A percentile compares a stretch with the other conserved stretches of the same genome.
phyloP scores from a whole-genome alignment of 2,113 vertebrate genomes.

The Oreochromis tanganicae region DNA sequence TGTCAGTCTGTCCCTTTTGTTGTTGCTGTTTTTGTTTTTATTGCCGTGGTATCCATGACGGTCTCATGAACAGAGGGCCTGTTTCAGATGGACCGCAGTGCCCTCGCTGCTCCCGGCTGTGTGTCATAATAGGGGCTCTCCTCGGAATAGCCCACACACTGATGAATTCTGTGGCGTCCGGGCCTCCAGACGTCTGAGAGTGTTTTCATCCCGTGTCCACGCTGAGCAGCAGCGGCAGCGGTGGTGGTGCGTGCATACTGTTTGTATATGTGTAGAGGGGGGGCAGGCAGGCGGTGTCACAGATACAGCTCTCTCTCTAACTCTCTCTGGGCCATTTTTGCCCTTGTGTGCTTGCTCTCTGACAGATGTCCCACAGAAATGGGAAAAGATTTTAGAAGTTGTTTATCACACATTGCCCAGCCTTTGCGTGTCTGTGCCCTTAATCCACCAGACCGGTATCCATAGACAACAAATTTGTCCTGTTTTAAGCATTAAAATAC shows the following conservation, averaged over 20 bases:
- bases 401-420: neutral
- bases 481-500: neutral
- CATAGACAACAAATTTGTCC: neutral
- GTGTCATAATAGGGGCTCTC: conserved; percentile 39
- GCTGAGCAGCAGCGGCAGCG: neutral
- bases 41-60: conserved; percentile 65
- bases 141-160: conserved; percentile 56
- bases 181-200: conserved; percentile 53
- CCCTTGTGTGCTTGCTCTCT: neutral
- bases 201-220: conserved; percentile 20
- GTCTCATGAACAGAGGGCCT: conserved; percentile 60
- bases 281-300: neutral
- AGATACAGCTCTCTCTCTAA: neutral
- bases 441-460: neutral
- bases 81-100: conserved; percentile 51
- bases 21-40: conserved; percentile 65
- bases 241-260: conserved; percentile 1
- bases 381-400: neutral
- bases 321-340: neutral
- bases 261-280: conserved; percentile 3
- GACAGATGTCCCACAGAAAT: conserved; percentile 27
- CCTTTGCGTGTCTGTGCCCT: neutral
- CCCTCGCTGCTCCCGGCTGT: conserved; percentile 20
- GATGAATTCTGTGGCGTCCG: conserved; percentile 57
- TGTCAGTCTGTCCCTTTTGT: conserved; percentile 57